Evolutionary conservation across 2,888 invertebrate species (phyloP), one percentile per base, ranked within the genome.

Genomic region (Helobdella robusta): DNA sequence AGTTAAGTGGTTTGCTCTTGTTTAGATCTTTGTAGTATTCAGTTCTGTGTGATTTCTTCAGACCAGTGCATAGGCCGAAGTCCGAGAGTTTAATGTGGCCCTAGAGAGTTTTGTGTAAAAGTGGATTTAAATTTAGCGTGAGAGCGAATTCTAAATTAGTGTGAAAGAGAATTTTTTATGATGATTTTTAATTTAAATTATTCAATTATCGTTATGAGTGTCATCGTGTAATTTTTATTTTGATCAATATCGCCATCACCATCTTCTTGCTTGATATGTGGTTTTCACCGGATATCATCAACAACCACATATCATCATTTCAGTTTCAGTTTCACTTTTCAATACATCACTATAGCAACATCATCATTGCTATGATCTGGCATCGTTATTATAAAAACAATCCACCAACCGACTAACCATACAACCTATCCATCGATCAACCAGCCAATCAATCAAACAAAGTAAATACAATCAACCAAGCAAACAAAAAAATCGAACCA

Each of bases 61-160:
- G 84, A 46, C 98, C 98, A 34, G 98, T 99, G 81, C 98, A 99
- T 69, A 98, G 84, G 54, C 98, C 98, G 81, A 98, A 99, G 83
- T 98, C 98, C 67, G 94, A 90, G 70, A 93, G 85, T 82, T 98
- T 98, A 75, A 99, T 88, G 83, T 98, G 98, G 68, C 98, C 98
- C 82, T 83, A 61, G 30, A 48, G 32, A n/a, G 35, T 59, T 59
- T 28, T 4, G 23, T 32, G n/a, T n/a, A n/a, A n/a, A n/a, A n/a
- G n/a, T n/a, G 6, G 23, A 20, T 52, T 11, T 23, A 6, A 20
- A 18, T 11, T 6, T 52, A 8, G 20, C 52, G 52, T 52, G 52
- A 23, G 8, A 11, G 52, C 11, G 52, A 52, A 20, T 52, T 18
- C 11, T 18, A 30, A 58, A 11, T 11, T 20, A 11, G 8, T 28